Base-by-base conservation (phyloP, 1,140 invertebrate species). In the Anthonomus grandis region DNA sequence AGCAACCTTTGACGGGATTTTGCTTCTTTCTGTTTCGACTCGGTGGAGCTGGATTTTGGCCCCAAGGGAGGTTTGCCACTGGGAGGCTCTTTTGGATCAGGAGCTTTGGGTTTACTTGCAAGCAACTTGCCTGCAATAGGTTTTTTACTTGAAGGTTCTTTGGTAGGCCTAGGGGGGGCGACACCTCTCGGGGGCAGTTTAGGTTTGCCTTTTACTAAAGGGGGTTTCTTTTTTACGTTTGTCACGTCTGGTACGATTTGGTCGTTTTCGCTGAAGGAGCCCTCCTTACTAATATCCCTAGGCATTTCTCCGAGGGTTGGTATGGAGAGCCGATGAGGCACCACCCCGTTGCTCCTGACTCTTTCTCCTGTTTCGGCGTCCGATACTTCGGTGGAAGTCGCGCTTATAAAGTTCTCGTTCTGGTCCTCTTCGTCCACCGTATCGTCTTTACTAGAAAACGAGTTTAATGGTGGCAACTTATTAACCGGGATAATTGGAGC, bases 381-480 rank as follows among this genome's bases (percentile, higher is more conserved):
- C 4, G 57, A 60, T 72, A 73, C 36, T 73, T 74, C 63, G 68
- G 49, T 37, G 65, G 72, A 45, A 71, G 75, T 52, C 66, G 74
- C 54, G 34, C 56, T 57, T 9, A 53, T 72, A 68, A 59, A 72
- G 42, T 57, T 63, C 46, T 58, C 55, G 19, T 56, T 62, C 12
- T 63, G 70, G 34, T 84, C 83, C 67, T 83, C 79, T 67, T 86
- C 79, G 51, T 83, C 86, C 0, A 92, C 81, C 0, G 89, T 92
- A 68, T 92, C 89, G 73, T 92, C 90, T 73, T 91, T 91, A 50
- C 87, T 90, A 0, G 89, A 91, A 74, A 91, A 90, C 0, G 89
- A 86, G 73, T 90, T 90, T 65, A 87, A 83, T n/a, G 86, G 84
- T 19, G 89, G 89, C 48, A 91, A 73, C 64, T 82, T 79, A 71